Evolutionary conservation across 2,888 invertebrate genomes (phyloP).

Genomic region (Caenorhabditis macrosperma): DNA sequence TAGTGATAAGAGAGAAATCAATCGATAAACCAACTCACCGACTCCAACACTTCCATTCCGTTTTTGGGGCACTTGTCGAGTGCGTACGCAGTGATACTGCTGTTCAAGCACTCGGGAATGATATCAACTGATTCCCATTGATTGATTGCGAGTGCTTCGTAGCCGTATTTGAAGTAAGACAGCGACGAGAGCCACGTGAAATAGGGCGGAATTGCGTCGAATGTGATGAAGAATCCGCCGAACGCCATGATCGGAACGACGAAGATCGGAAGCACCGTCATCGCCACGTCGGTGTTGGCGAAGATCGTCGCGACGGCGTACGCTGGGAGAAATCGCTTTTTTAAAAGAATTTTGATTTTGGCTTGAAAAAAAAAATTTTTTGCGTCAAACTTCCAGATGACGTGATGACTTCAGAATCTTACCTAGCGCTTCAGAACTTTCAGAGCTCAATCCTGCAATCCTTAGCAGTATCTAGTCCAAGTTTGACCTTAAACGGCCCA

Average conservation of each 20-base stretch:
- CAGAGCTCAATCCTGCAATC: no score
- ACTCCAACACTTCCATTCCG: constrained; percentile 67
- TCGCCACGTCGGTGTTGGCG: constrained; percentile 89
- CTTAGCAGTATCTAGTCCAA: no score
- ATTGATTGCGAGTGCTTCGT: constrained; percentile 72
- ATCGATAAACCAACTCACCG: no score
- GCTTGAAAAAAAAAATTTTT: no score
- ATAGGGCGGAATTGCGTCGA: constrained; percentile 82
- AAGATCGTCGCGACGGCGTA: constrained; percentile 92
- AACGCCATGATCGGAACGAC: constrained; percentile 94
- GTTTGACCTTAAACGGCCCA: no score
- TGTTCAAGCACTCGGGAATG: constrained; percentile 60
- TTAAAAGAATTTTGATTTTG: no score
- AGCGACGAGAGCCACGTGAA: constrained; percentile 70
- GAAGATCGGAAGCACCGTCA: constrained; percentile 91
- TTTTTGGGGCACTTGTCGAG: constrained; percentile 60
- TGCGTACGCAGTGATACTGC: constrained; percentile 30
- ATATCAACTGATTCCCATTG: constrained; percentile 68
- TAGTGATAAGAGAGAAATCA: no score
- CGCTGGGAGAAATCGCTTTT: constrained; percentile 83
- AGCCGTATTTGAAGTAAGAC: constrained; percentile 74
- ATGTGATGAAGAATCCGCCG: constrained; percentile 94
- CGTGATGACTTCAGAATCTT: no score
- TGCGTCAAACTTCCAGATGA: no score
- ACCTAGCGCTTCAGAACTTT: no score